These are phyloP conservation scores for Antennarius maculatus DNA, from an alignment of 2,797 vertebrate genomes.

Conservation along the genomic window DNA sequence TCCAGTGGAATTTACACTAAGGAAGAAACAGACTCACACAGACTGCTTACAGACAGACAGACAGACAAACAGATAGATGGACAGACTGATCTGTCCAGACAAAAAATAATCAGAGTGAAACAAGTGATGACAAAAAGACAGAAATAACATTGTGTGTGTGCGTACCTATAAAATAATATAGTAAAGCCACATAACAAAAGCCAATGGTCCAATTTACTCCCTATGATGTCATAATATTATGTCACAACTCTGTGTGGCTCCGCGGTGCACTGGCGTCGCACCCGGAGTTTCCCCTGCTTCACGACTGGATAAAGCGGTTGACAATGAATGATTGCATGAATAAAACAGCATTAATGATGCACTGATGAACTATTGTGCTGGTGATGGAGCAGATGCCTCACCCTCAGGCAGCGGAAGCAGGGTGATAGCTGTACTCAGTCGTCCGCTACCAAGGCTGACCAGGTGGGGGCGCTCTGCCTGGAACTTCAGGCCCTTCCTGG, in stretches of 20 bases:
- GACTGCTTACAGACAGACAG: too few relatives aligned
- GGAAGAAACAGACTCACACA: too few relatives aligned
- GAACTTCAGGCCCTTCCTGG: slow-evolving; percentile 90
- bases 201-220: neutral
- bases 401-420: slow-evolving; percentile 93
- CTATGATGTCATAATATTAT: too few relatives aligned
- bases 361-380: neutral
- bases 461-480: slow-evolving; percentile 95
- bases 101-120: slow-evolving; percentile 6
- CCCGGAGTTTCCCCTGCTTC: too few relatives aligned
- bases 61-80: too few relatives aligned
- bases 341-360: too few relatives aligned
- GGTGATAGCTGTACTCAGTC: slow-evolving; percentile 93
- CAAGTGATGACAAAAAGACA: neutral
- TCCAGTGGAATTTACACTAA: too few relatives aligned
- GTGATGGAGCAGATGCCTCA: slow-evolving; percentile 64
- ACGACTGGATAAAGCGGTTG: too few relatives aligned
- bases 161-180: neutral
- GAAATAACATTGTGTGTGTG: neutral
- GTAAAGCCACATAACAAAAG: neutral
- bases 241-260: too few relatives aligned
- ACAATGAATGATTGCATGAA: too few relatives aligned
- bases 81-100: neutral
- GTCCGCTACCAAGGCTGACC: slow-evolving; percentile 95
- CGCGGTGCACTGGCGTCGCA: too few relatives aligned